Evolutionary conservation across 2,888 invertebrate species (phyloP).

Genomic region (Phania funesta): DNA sequence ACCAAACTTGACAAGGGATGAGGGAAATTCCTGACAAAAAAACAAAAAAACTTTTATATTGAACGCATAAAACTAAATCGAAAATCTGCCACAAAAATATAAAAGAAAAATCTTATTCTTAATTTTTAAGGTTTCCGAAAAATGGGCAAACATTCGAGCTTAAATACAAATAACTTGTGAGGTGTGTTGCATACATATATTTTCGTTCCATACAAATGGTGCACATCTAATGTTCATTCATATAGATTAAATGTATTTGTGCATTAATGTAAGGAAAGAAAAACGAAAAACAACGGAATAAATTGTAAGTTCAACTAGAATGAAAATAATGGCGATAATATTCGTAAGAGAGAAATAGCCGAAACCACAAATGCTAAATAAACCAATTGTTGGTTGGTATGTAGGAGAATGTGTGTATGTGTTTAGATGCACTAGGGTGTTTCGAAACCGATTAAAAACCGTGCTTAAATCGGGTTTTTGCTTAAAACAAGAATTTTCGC

Average conservation of each 20-base stretch:
- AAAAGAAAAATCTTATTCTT: no score
- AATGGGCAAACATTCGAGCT: no score
- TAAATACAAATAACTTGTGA: no score
- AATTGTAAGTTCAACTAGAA: slow-evolving; percentile 17
- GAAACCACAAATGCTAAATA: slow-evolving; percentile 36
- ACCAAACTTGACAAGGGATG: no score
- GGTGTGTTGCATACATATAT: no score
- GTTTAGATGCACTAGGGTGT: background rate
- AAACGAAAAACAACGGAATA: slow-evolving; percentile 11
- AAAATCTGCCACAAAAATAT: no score
- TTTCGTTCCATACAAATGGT: no score
- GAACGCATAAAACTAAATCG: no score
- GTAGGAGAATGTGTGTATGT: background rate
- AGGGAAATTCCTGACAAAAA: no score
- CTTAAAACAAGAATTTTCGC: no score
- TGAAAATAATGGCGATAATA: slow-evolving; percentile 36
- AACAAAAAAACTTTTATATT: no score
- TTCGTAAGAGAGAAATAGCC: slow-evolving; percentile 17
- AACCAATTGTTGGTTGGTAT: background rate
- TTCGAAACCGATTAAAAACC: background rate
- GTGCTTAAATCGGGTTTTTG: background rate
- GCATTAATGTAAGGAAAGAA: background rate
- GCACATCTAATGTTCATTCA: background rate
- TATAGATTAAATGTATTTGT: background rate
- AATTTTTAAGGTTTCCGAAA: no score